Evolutionary conservation across 2,888 invertebrate genomes (phyloP).

Genomic region (Sminthurinus aureus): DNA sequence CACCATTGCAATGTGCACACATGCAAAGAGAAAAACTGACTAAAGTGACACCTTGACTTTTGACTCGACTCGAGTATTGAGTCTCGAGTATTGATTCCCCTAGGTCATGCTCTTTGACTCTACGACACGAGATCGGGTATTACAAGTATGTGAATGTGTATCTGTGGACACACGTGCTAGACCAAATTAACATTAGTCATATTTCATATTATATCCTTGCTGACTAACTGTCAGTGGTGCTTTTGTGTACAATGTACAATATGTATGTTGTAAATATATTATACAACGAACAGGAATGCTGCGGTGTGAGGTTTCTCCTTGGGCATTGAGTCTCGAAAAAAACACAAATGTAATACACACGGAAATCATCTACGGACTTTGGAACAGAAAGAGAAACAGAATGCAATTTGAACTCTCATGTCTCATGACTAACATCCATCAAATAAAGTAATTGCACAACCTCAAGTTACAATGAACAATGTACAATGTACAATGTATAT

Average conservation of each 20-base stretch:
- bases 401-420: neutral
- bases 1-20: slow-evolving; percentile 53
- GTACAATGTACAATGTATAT: neutral
- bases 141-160: neutral
- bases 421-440: neutral
- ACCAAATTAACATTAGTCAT: slow-evolving; percentile 44
- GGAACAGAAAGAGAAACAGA: neutral
- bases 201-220: slow-evolving; percentile 29
- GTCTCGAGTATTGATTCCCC: neutral
- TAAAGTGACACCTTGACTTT: slow-evolving; percentile 38
- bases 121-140: neutral
- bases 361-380: neutral
- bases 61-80: no score
- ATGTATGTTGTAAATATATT: no score
- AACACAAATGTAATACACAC: neutral
- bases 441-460: neutral
- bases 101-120: slow-evolving; percentile 5
- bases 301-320: no score
- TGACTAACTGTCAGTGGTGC: neutral
- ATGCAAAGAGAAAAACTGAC: slow-evolving; percentile 42
- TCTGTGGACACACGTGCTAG: slow-evolving; percentile 36
- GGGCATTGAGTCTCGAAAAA: neutral
- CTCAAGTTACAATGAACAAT: neutral
- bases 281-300: neutral
- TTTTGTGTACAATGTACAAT: neutral